phyloP scores from a whole-genome alignment of 2,113 vertebrate species.

The Macaca nemestrina region DNA sequence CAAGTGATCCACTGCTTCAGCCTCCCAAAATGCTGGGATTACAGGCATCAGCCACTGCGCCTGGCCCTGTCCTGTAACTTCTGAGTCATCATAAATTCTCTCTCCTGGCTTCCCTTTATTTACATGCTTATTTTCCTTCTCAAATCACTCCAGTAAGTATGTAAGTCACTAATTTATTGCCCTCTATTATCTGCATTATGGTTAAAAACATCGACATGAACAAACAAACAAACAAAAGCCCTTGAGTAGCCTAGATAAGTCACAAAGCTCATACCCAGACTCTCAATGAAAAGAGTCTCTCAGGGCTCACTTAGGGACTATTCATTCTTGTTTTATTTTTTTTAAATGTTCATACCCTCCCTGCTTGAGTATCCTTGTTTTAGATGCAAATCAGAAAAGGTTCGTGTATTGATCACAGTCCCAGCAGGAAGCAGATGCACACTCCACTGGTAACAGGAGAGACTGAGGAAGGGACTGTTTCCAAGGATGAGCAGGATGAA shows the following conservation, averaged over 20 bases:
- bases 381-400: constrained; percentile 39
- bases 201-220: background rate
- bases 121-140: constrained; percentile 7
- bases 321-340: background rate
- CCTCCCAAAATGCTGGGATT: no score
- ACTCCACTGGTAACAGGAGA: background rate
- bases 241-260: background rate
- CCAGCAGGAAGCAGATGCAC: background rate
- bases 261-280: background rate
- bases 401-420: background rate
- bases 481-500: background rate
- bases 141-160: background rate
- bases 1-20: no score
- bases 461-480: background rate
- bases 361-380: background rate
- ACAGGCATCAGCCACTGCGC: no score
- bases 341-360: no score
- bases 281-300: background rate
- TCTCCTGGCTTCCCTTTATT: constrained; percentile 31
- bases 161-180: background rate
- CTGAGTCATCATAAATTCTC: background rate
- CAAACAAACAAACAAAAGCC: background rate
- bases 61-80: no score
- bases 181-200: background rate
- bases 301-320: background rate